Conservation (phyloP, 2,113 vertebrate species). For the Planiliza haematocheilus region DNA sequence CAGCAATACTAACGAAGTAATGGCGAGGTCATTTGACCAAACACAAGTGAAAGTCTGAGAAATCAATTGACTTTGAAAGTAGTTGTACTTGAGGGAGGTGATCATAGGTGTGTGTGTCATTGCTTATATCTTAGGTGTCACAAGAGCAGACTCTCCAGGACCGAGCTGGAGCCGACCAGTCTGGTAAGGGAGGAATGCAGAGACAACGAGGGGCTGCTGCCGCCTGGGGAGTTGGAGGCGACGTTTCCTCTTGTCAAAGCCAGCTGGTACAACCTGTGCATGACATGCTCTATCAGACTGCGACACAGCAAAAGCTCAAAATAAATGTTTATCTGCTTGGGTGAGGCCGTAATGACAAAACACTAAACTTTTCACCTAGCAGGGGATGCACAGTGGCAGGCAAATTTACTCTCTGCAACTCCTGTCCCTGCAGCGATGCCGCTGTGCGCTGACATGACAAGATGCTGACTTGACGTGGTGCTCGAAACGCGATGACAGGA, state of each 20-base stretch:
- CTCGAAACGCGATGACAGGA: background rate
- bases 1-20: too few relatives aligned
- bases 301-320: conserved; percentile 11
- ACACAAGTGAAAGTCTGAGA: conserved; percentile 21
- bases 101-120: conserved; percentile 64
- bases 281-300: conserved; percentile 1
- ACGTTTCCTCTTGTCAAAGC: conserved; percentile 37
- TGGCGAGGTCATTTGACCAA: background rate
- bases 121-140: conserved; percentile 77
- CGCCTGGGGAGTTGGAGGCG: background rate
- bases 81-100: conserved; percentile 41
- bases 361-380: background rate
- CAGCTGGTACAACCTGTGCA: conserved; percentile 42
- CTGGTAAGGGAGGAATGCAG: conserved; percentile 66
- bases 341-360: background rate
- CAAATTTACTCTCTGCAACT: background rate
- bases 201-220: conserved; percentile 54
- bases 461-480: background rate
- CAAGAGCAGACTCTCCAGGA: conserved; percentile 66
- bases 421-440: background rate
- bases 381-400: background rate
- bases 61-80: conserved; percentile 72
- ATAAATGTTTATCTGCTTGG: background rate
- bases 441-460: background rate
- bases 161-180: conserved; percentile 76